phyloP scores from a whole-genome alignment of 1,140 invertebrate genomes.

The Drosophila nasuta region DNA sequence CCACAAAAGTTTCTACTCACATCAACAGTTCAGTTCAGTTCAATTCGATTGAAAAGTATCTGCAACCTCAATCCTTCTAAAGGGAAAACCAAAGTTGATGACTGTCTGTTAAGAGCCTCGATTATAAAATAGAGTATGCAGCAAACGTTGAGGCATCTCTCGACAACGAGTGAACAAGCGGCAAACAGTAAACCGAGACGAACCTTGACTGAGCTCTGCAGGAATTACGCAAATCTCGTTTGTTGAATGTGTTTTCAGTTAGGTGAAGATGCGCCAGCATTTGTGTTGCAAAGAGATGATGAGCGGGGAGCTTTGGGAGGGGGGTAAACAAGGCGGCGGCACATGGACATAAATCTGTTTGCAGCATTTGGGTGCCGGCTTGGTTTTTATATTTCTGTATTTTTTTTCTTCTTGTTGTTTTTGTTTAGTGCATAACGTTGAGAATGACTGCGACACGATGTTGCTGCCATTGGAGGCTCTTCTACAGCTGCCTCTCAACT shows the following conservation, averaged over 20 bases:
- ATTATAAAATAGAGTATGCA: conserved; percentile 18
- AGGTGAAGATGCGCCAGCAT: conserved; percentile 76
- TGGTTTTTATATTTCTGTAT: conserved; percentile 23
- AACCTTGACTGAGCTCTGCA: conserved; percentile 76
- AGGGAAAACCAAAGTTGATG: not conserved
- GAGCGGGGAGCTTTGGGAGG: too few relatives aligned
- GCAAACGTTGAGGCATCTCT: conserved; percentile 33
- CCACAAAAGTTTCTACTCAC: not conserved
- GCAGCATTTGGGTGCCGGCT: conserved; percentile 68
- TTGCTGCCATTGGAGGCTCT: conserved; percentile 64
- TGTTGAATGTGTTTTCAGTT: conserved; percentile 83
- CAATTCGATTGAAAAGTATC: not conserved
- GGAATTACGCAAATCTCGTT: conserved; percentile 83
- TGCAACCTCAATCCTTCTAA: not conserved
- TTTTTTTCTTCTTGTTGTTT: conserved; percentile 31
- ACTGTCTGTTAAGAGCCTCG: too few relatives aligned
- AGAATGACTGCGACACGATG: conserved; percentile 65
- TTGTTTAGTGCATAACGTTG: conserved; percentile 68
- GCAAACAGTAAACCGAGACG: conserved; percentile 58
- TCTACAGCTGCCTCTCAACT: not conserved
- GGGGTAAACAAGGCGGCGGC: not conserved
- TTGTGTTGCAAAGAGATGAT: conserved; percentile 9
- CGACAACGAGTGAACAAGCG: conserved; percentile 50
- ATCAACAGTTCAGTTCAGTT: not conserved
- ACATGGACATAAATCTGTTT: conserved; percentile 77